Evolutionary conservation across 2,797 vertebrate genomes (phyloP).

Genomic region (Lophotriccus pileatus): DNA sequence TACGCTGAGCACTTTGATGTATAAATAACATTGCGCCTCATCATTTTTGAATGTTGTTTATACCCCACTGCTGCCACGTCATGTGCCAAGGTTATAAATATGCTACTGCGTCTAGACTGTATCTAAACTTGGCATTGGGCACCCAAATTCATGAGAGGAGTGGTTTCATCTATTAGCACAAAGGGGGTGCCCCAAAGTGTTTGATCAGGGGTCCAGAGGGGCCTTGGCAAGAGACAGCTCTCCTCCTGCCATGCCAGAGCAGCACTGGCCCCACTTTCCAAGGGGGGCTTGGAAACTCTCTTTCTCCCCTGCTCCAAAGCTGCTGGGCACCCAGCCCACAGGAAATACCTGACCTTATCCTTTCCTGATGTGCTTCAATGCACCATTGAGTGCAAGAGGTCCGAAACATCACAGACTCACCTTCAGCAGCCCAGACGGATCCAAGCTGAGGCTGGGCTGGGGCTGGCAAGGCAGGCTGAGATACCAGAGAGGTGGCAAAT

Average conservation of each 20-base stretch:
- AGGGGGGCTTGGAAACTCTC: slow-evolving; percentile 35
- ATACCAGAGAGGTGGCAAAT: rapidly evolving
- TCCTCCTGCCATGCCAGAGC: neutral
- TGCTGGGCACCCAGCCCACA: slow-evolving; percentile 54
- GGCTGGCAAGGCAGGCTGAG: neutral
- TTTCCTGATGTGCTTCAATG: slow-evolving; percentile 53
- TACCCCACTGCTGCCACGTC: slow-evolving; percentile 35
- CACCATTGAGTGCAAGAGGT: slow-evolving; percentile 28
- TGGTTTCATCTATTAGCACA: slow-evolving; percentile 18
- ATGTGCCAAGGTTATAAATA: slow-evolving; percentile 70
- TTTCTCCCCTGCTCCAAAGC: neutral
- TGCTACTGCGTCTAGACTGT: slow-evolving; percentile 44
- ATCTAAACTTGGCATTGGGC: slow-evolving; percentile 51
- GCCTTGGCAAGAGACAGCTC: neutral
- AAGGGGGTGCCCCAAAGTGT: neutral
- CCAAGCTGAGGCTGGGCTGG: neutral
- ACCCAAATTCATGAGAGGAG: slow-evolving; percentile 1
- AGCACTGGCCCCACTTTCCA: neutral
- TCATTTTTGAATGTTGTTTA: slow-evolving; percentile 58
- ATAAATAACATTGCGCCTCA: slow-evolving; percentile 47
- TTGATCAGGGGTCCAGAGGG: neutral
- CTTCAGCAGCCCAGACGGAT: neutral
- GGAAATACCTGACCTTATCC: slow-evolving; percentile 51
- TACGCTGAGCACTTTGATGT: neutral
- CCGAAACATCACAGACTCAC: neutral